Base-by-base conservation (phyloP, 2,113 vertebrate species). In the Engystomops pustulosus region DNA sequence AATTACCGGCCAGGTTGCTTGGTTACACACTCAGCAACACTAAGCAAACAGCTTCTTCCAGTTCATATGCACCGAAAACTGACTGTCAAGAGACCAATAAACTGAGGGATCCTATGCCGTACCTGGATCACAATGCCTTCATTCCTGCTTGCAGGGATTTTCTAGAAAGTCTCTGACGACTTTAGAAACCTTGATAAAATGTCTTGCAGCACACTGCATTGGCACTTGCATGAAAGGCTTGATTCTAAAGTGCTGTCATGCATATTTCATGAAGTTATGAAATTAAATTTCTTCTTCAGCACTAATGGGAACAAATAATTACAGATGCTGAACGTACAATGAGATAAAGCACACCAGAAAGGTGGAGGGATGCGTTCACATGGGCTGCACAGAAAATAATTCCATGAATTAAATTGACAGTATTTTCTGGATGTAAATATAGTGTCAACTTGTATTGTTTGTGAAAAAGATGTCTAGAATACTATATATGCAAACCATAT, bases 1-100 rank as follows among this genome's bases (percentile, higher is more conserved):
- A 88, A 84, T 89, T 88, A 91, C 87, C 55, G 83, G 85, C 74
- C 76, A 20, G 15, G 86, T 91, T 90, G 90, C 85, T 87, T 91
- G 86, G 87, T 86, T 90, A 90, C 80, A 12, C 47, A 84, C 49
- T n/a, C 68, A 72, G 34, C 68, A 44, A 12, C 45, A 71, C 23
- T 18, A 14, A 81, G 47, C 67, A 79, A 62, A 79, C 77, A 20
- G 77, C 20, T 78, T 58, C 25, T 1, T 41, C 14, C 32, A 44
- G 15, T 53, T 36, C 36, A 34, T 30, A 60, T 1, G 25, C 32
- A 34, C 23, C 49, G 45, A 58, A 72, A 58, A 30, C 49, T 20
- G 65, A 4, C n/a, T 58, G 32, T 71, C 80, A 44, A 74, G 17
- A 30, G 32, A 74, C 51, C 62, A 75, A 32, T 14, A 36, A 60